Evolutionary conservation across 2,113 vertebrate genomes (phyloP).

Genomic region (Gobiocypris rarus): DNA sequence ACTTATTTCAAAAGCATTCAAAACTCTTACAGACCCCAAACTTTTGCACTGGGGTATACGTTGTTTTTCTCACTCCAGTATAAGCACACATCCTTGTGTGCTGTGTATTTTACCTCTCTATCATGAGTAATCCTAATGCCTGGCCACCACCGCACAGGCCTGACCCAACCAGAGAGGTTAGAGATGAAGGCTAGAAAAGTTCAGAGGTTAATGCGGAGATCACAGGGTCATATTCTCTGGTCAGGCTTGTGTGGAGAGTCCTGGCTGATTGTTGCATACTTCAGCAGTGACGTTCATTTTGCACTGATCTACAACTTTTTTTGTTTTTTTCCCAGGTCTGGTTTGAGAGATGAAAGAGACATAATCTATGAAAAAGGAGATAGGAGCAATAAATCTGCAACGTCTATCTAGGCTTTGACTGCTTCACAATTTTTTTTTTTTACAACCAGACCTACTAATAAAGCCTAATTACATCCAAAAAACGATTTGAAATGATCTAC

Average conservation of each 20-base stretch:
- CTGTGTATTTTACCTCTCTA: background rate
- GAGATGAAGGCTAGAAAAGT: slow-evolving; percentile 5
- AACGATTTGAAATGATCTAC: slow-evolving; percentile 16
- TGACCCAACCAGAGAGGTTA: slow-evolving; percentile 18
- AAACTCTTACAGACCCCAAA: background rate
- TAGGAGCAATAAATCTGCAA: background rate
- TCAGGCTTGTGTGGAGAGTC: slow-evolving; percentile 27
- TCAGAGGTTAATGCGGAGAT: slow-evolving; percentile 47
- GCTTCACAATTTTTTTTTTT: background rate
- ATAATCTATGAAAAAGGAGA: background rate
- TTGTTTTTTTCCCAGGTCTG: background rate
- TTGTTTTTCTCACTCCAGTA: background rate
- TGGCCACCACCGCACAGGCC: background rate
- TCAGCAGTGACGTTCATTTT: slow-evolving; percentile 35
- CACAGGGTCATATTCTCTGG: slow-evolving; percentile 7
- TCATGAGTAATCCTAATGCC: slow-evolving; percentile 16
- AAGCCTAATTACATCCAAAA: slow-evolving; percentile 25
- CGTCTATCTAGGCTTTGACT: slow-evolving; percentile 28
- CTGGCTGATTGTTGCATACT: slow-evolving; percentile 45
- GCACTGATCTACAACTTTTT: slow-evolving; percentile 13
- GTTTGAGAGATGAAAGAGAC: slow-evolving; percentile 13
- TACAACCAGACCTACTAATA: slow-evolving; percentile 19
- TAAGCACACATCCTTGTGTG: background rate
- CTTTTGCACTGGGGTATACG: background rate
- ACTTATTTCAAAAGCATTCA: background rate